Conservation (phyloP, 2,888 invertebrate genomes). For the Lasius platythorax region DNA sequence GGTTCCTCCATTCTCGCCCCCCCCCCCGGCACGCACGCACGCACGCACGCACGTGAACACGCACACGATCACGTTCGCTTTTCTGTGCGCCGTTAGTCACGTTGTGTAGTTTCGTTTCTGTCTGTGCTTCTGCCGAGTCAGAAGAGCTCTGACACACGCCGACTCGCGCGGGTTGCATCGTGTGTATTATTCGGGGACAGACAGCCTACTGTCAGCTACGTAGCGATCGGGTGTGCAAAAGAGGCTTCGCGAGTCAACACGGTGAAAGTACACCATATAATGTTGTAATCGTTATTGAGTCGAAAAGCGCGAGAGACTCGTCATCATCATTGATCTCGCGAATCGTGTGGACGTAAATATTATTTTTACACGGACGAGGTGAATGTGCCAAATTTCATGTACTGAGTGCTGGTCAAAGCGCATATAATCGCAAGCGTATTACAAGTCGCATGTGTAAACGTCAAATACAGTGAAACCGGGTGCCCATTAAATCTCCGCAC, state of each 20-base stretch:
- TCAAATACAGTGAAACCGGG: neutral
- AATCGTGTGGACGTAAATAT: neutral
- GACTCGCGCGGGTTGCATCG: slow-evolving; percentile 62
- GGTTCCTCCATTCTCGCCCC: slow-evolving; percentile 65
- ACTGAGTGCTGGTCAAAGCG: neutral
- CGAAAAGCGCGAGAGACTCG: neutral
- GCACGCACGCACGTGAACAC: slow-evolving; percentile 50
- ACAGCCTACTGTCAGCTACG: slow-evolving; percentile 61
- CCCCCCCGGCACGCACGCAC: slow-evolving; percentile 63
- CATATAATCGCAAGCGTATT: too few relatives aligned
- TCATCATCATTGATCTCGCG: neutral
- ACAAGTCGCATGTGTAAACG: neutral
- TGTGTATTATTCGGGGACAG: slow-evolving; percentile 43
- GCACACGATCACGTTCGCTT: slow-evolving; percentile 68
- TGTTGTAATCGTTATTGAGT: neutral
- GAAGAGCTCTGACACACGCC: slow-evolving; percentile 81
- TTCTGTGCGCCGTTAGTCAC: slow-evolving; percentile 79
- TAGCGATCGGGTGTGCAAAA: slow-evolving; percentile 26
- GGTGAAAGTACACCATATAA: slow-evolving; percentile 17
- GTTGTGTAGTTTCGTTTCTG: slow-evolving; percentile 84
- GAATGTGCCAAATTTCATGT: slow-evolving; percentile 2
- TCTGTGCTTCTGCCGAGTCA: slow-evolving; percentile 82
- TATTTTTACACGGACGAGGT: neutral
- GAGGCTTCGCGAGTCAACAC: slow-evolving; percentile 15
- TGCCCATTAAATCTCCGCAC: neutral